phyloP scores from a whole-genome alignment of 2,113 vertebrate species.

The Craseonycteris thonglongyai region DNA sequence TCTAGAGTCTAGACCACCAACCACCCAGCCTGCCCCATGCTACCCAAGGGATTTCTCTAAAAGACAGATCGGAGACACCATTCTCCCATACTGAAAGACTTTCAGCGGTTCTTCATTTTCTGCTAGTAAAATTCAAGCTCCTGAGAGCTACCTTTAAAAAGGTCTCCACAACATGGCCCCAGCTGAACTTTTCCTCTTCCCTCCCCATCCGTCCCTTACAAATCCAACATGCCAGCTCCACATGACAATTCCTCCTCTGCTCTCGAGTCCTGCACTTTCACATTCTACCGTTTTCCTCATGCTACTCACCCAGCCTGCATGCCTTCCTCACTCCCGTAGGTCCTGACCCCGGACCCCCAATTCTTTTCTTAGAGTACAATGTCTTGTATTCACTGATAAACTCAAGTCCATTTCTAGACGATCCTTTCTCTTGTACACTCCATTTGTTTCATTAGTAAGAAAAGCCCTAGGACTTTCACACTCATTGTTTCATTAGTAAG shows the following conservation, averaged over 20 bases:
- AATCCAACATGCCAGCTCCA: not conserved
- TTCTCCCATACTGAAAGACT: not conserved
- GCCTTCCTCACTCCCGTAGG: rapidly evolving
- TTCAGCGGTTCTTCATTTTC: not conserved
- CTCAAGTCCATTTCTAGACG: no score
- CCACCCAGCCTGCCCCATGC: not conserved
- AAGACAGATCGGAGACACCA: not conserved
- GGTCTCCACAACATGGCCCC: no score
- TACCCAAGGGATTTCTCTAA: not conserved
- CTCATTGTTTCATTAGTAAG: no score
- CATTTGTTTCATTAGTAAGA: no score
- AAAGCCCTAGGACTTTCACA: no score
- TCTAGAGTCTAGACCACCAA: not conserved
- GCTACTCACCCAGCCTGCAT: not conserved
- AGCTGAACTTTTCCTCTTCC: not conserved
- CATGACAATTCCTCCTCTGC: not conserved
- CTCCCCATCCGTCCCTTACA: not conserved
- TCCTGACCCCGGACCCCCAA: no score
- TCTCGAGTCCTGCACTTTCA: rapidly evolving
- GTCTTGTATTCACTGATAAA: no score
- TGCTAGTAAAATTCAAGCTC: not conserved
- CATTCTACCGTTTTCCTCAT: rapidly evolving
- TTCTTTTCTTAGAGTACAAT: no score
- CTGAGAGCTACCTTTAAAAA: not conserved
- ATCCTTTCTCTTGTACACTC: no score